These are phyloP conservation scores for Rhinichthys klamathensis DNA, from an alignment of 2,113 vertebrate species.

Conservation along the genomic window DNA sequence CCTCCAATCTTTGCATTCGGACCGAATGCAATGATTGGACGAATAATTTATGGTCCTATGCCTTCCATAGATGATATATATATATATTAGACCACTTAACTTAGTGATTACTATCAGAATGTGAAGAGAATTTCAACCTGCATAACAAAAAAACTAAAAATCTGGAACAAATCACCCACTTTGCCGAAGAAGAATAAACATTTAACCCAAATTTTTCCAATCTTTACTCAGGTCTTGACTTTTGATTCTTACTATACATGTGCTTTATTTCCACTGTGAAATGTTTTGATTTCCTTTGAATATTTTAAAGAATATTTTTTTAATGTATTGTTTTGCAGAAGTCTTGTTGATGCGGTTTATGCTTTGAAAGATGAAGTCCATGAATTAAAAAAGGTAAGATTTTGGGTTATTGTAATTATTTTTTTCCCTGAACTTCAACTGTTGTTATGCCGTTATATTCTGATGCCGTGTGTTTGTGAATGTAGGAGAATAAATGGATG, in stretches of 20 bases:
- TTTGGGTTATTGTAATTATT: not conserved
- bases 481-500: slow-evolving; percentile 95
- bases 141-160: no score
- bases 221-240: not conserved
- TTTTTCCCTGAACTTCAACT: not conserved
- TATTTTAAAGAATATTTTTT: not conserved
- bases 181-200: no score
- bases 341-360: slow-evolving; percentile 97
- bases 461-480: not conserved
- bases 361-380: slow-evolving; percentile 98
- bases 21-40: no score
- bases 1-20: no score
- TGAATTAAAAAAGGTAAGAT: slow-evolving; percentile 92
- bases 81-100: no score
- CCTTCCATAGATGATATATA: no score
- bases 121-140: no score
- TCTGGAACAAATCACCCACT: no score
- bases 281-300: not conserved
- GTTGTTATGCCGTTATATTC: not conserved
- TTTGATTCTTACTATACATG: not conserved
- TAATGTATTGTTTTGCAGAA: slow-evolving; percentile 73
- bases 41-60: no score
- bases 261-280: not conserved
- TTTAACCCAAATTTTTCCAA: not conserved
- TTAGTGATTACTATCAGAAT: no score